Base-by-base conservation (phyloP, 2,888 invertebrate genomes). In the Thymelicus lineola region DNA sequence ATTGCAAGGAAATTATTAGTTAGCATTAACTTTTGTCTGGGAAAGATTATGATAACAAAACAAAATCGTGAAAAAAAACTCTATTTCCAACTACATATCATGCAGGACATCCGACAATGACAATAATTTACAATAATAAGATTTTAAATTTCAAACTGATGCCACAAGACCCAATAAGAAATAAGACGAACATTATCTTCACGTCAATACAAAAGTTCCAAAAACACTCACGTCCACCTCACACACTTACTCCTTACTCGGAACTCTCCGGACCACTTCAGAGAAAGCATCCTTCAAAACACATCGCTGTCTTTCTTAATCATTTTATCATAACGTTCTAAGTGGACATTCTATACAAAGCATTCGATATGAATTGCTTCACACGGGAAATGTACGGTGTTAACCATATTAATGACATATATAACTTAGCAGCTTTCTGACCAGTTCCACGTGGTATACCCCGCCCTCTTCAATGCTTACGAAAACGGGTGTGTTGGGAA, bases 361-460 rank as follows among this genome's bases (percentile, higher is more conserved):
- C 65, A 55, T 38, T 70, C 66, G 67, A 75, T 73, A 73, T 72
- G 66, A 77, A 77, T 77, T 72, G 69, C 82, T 88, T 91, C 91
- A 85, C 91, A 91, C 91, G 91, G 90, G 89, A 90, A 91, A 81
- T 78, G 71, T 76, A 76, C 73, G 71, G 90, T 86, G 91, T 83
- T 91, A 90, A 91, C 84, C 79, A 86, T 81, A 90, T 90, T 90
- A 90, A 91, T 85, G 82, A 80, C 81, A 79, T 78, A 83, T 82
- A 83, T 77, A 82, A 76, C 81, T 88, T 89, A 89, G 84, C 89
- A 81, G 72, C 35, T 63, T 42, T 46, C 55, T 65, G 74, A 75
- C 86, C 82, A 80, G 38, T 66, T 6, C 59, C 70, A 28, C 12
- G 0, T 62, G 81, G 76, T 38, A 75, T 59, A 10, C 59, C 57